These are phyloP conservation scores for Datnioides undecimradiatus DNA, from an alignment of 2,113 vertebrate genomes.

Conservation along the genomic window DNA sequence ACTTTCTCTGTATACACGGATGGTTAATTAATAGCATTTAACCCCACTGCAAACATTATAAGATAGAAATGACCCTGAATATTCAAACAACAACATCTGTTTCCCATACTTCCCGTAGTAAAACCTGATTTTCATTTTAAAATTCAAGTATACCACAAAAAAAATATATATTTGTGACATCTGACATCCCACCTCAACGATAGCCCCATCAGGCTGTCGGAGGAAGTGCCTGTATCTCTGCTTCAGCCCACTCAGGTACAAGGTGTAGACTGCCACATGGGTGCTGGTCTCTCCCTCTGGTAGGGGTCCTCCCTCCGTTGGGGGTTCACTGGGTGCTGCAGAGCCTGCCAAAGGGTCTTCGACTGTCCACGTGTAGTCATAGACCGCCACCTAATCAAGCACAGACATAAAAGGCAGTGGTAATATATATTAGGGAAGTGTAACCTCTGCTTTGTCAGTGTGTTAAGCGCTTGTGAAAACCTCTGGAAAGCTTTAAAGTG, in stretches of 20 bases:
- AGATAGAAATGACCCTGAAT: background rate
- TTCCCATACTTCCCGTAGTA: background rate
- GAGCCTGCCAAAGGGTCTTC: slow-evolving; percentile 76
- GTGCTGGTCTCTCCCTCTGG: slow-evolving; percentile 80
- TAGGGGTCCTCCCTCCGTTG: slow-evolving; percentile 38
- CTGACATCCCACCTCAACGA: slow-evolving; percentile 89
- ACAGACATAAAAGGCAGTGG: slow-evolving; percentile 37
- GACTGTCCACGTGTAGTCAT: slow-evolving; percentile 90
- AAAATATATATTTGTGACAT: too few species aligned
- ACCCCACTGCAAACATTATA: background rate
- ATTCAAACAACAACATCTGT: too few species aligned
- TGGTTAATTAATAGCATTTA: background rate
- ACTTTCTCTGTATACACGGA: background rate
- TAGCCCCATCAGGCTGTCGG: slow-evolving; percentile 88
- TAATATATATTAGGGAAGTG: background rate
- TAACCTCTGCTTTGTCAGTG: background rate
- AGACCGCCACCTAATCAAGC: slow-evolving; percentile 92
- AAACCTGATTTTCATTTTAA: background rate
- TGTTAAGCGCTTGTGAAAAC: background rate
- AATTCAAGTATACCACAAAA: background rate
- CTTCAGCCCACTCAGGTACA: slow-evolving; percentile 87
- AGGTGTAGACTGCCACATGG: slow-evolving; percentile 85
- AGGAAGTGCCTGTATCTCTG: slow-evolving; percentile 91
- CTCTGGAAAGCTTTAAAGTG: background rate
- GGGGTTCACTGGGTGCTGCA: slow-evolving; percentile 70